phyloP scores from a whole-genome alignment of 2,888 invertebrate species.

The Syrphus vitripennis region DNA sequence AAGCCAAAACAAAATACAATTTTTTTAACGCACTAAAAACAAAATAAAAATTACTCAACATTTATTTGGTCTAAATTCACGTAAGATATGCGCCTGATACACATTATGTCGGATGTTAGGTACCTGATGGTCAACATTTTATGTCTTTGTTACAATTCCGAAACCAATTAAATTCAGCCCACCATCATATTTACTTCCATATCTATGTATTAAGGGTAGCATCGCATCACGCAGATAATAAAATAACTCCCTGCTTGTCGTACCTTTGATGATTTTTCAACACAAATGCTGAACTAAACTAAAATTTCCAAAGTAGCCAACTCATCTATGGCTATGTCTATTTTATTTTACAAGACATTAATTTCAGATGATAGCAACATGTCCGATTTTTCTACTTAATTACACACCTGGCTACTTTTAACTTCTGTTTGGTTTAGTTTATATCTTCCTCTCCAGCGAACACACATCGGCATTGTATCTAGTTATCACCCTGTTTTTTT shows the following conservation, averaged over 20 bases:
- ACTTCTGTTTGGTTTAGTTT: constrained; percentile 8
- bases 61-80: too few species aligned
- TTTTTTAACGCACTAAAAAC: too few species aligned
- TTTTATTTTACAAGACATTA: constrained; percentile 60
- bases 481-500: not conserved
- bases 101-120: too few species aligned
- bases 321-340: not conserved
- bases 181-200: not conserved
- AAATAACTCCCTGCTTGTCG: not conserved
- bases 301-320: not conserved
- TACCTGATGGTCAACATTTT: not conserved
- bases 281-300: not conserved
- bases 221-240: not conserved
- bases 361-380: constrained; percentile 24
- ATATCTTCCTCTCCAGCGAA: not conserved
- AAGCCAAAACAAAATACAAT: too few species aligned
- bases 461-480: not conserved
- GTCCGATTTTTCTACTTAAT: constrained; percentile 19
- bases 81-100: too few species aligned
- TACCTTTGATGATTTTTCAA: not conserved
- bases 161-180: not conserved
- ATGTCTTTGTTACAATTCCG: not conserved
- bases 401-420: constrained; percentile 19
- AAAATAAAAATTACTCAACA: too few species aligned
- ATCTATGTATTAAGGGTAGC: not conserved